Conservation (phyloP, 2,888 invertebrate species). For the Muschampia plurimacula region DNA sequence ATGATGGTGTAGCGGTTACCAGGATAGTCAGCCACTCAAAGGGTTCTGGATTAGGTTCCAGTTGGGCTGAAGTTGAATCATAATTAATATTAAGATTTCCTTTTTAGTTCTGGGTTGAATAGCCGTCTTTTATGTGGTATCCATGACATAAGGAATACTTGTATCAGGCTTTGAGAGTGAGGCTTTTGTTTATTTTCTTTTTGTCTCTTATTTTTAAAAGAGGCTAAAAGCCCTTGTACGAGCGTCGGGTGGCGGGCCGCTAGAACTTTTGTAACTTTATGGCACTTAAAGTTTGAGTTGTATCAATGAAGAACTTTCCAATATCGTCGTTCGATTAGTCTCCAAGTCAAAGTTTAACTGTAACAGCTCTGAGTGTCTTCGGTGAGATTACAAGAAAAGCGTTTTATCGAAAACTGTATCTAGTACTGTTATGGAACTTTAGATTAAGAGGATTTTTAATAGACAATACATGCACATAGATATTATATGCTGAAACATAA, state of each 20-base stretch:
- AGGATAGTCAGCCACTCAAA: not conserved
- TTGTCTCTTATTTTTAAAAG: not conserved
- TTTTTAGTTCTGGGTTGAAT: not conserved
- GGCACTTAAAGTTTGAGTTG: slow-evolving; percentile 32
- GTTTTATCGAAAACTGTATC: slow-evolving; percentile 28
- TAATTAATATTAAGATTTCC: not conserved
- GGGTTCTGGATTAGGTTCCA: not conserved
- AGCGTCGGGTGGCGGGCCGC: slow-evolving; percentile 20
- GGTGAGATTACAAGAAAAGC: slow-evolving; percentile 34
- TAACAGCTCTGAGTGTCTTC: slow-evolving; percentile 9
- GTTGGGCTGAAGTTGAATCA: not conserved
- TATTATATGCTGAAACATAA: not conserved
- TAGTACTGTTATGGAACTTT: slow-evolving; percentile 4
- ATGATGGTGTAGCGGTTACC: not conserved
- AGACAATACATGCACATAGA: no score
- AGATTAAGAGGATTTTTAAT: not conserved
- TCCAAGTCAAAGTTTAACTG: slow-evolving; percentile 30
- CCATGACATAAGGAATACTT: not conserved
- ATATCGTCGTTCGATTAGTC: slow-evolving; percentile 32
- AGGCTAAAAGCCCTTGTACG: slow-evolving; percentile 12
- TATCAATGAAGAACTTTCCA: slow-evolving; percentile 38
- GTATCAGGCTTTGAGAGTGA: not conserved
- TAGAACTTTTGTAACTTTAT: slow-evolving; percentile 37
- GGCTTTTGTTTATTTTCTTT: not conserved
- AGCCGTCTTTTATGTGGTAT: not conserved